phyloP scores from a whole-genome alignment of 2,888 invertebrate species.

The Pristionchus arcanus region DNA sequence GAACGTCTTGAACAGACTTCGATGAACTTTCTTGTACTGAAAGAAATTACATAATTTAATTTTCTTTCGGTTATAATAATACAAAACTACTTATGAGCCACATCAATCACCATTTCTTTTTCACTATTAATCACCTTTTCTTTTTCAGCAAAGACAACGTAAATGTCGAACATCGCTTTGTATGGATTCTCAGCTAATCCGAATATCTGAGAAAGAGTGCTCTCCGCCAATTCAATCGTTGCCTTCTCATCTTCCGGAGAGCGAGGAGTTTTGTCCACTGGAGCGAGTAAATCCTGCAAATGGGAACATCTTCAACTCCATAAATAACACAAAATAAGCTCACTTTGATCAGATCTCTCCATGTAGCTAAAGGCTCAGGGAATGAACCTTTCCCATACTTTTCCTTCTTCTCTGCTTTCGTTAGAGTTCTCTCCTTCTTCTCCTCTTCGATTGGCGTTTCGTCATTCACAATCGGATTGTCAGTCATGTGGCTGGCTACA shows the following conservation, averaged over 20 bases:
- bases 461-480: not conserved
- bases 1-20: conserved; percentile 16
- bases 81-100: not conserved
- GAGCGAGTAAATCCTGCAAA: conserved; percentile 16
- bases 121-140: not conserved
- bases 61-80: not conserved
- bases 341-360: conserved; percentile 49
- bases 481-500: not conserved
- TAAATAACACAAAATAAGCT: not conserved
- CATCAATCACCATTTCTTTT: no score
- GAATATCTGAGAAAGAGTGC: not conserved
- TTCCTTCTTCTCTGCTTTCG: conserved; percentile 42
- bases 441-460: not conserved
- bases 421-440: conserved; percentile 11
- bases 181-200: conserved; percentile 45
- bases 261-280: not conserved
- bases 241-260: not conserved
- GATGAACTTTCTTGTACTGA: conserved; percentile 25
- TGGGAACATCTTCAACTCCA: not conserved
- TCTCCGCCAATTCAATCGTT: not conserved
- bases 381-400: not conserved
- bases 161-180: conserved; percentile 5
- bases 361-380: not conserved
- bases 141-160: conserved; percentile 13
- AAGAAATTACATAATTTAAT: not conserved